Percentiles rank a stretch among this genome's conserved stretches.
These are phyloP conservation scores for Knipowitschia caucasica DNA, from an alignment of 2,797 vertebrate genomes.

Conservation along the genomic window DNA sequence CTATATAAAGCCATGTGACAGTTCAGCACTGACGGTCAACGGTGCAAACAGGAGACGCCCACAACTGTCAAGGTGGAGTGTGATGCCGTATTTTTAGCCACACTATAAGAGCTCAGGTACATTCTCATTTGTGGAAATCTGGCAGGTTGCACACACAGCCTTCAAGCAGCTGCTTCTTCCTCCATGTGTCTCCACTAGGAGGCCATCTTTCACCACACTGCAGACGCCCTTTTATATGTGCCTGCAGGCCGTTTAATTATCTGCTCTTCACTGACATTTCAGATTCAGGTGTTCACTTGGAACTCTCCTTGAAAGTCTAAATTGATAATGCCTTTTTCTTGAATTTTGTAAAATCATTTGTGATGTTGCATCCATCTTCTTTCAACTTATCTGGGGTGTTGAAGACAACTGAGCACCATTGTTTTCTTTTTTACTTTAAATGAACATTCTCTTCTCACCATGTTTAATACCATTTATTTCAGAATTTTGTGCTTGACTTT, in stretches of 20 bases:
- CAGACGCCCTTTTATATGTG: slow-evolving; percentile 5
- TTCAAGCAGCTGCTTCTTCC: neutral
- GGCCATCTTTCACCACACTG: slow-evolving; percentile 45
- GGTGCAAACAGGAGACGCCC: slow-evolving; percentile 24
- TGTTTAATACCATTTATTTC: no score
- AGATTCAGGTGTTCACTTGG: neutral
- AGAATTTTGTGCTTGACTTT: no score
- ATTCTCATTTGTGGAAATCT: slow-evolving; percentile 29
- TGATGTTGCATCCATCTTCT: neutral
- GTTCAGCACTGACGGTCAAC: neutral
- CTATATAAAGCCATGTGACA: neutral
- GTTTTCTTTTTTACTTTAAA: no score
- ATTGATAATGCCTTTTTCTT: neutral
- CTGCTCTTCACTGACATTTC: slow-evolving; percentile 14
- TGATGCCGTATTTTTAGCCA: slow-evolving; percentile 62
- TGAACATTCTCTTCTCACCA: no score
- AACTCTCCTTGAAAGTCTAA: neutral
- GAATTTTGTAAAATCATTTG: neutral
- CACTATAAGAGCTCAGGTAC: slow-evolving; percentile 61
- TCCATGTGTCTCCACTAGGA: slow-evolving; percentile 54
- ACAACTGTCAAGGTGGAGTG: neutral
- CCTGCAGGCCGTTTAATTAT: slow-evolving; percentile 44
- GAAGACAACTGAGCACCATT: no score
- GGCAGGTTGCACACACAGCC: slow-evolving; percentile 13
- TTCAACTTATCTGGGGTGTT: no score